Evolutionary conservation across 2,797 vertebrate genomes (phyloP), one percentile per base, ranked within the genome.

Genomic region (Molossus molossus): DNA sequence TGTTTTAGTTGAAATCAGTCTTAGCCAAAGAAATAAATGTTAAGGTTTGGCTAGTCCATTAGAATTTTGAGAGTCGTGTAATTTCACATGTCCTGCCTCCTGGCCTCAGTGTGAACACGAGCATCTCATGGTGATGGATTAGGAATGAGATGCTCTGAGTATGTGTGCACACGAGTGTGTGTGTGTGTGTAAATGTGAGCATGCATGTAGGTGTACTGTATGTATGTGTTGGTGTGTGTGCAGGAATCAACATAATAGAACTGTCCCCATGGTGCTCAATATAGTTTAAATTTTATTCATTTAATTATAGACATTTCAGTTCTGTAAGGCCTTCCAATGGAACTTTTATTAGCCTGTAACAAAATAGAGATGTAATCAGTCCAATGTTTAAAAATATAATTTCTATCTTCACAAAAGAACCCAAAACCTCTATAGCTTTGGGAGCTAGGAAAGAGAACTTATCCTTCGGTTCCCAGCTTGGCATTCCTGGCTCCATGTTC

Each of bases 401-500:
- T 93, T 87, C 82, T 88, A 86, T 64, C 86, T 81, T 87, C 25
- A 14, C 27, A 69, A 50, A 94, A 90, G 60, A 62, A 92, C 67
- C 53, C 48, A 23, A 64, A 55, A 60, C 85, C 79, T 79, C 72
- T 72, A 33, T 3, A 76, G 48, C 45, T 67, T 90, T 87, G 55
- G 33, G 62, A 64, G 33, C 60, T 76, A 62, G 70, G 82, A 73
- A 81, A 80, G 65, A 85, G 33, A 88, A 76, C 90, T 70, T 96
- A 83, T 84, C 67, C 80, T 53, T 37, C 0, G 67, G 95, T 92
- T 95, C 73, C 65, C 91, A 80, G 92, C 73, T 93, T 98, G 96
- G 95, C 94, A 97, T 65, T 94, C 37, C 81, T 80, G 93, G 94
- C 89, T 92, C 73, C 25, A 21, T 0, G 2, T 96, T 97, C 94